Percentiles rank a stretch among this genome's conserved stretches.
These are phyloP conservation scores for Pristionchus mayeri DNA, from an alignment of 2,888 invertebrate species.

Conservation along the genomic window DNA sequence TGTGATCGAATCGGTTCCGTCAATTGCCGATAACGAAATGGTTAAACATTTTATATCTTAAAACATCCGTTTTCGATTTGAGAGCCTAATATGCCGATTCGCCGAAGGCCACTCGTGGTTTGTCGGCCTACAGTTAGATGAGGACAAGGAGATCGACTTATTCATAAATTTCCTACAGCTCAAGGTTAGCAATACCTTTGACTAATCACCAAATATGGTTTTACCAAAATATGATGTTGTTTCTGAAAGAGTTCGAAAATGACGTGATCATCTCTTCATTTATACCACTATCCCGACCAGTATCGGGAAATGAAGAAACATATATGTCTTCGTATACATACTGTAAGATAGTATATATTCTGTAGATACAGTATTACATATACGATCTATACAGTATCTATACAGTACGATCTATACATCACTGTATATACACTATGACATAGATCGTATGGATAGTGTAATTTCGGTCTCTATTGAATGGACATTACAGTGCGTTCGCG, in stretches of 20 bases:
- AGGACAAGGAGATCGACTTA: background rate
- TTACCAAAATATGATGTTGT: background rate
- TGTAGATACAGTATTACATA: no score
- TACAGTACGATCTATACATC: no score
- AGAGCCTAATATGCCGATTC: background rate
- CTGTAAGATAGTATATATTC: no score
- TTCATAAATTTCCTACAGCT: background rate
- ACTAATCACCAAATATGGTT: background rate
- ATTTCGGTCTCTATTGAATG: no score
- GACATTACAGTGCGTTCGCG: no score
- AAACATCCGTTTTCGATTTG: background rate
- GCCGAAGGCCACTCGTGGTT: background rate
- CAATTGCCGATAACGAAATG: background rate
- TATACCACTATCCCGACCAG: slow-evolving; percentile 56
- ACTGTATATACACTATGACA: no score
- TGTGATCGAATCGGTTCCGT: background rate
- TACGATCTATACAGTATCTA: no score
- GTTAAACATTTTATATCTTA: background rate
- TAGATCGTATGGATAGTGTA: no score
- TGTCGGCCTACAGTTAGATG: background rate
- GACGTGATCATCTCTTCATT: background rate
- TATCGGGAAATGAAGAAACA: slow-evolving; percentile 51
- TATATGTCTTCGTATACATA: no score
- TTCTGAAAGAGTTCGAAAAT: background rate
- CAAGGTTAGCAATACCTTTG: background rate